phyloP scores from a whole-genome alignment of 2,888 invertebrate species.

The Acleris emargana region DNA sequence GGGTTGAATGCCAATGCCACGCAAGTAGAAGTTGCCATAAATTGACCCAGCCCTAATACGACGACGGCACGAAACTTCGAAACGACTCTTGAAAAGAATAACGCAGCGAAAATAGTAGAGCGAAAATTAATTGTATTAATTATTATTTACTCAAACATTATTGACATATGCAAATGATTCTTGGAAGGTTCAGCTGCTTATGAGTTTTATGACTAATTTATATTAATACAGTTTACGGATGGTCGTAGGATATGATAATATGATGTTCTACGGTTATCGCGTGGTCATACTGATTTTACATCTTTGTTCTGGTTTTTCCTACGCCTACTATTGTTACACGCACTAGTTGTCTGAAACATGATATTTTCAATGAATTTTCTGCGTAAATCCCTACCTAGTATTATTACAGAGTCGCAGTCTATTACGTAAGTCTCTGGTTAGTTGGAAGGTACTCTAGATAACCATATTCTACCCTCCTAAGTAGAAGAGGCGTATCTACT shows the following conservation, averaged over 20 bases:
- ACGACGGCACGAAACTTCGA: not conserved
- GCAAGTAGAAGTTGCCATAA: constrained; percentile 7
- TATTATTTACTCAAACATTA: constrained; percentile 1
- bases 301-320: not conserved
- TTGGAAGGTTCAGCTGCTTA: constrained; percentile 1
- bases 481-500: too few relatives aligned
- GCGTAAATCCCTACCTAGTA: not conserved
- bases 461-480: too few relatives aligned
- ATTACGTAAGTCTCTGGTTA: constrained; percentile 25
- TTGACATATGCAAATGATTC: constrained; percentile 3
- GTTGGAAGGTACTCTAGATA: constrained; percentile 4
- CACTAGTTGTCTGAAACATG: not conserved
- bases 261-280: not conserved
- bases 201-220: not conserved
- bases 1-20: constrained; percentile 29
- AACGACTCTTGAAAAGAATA: constrained; percentile 2
- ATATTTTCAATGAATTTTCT: not conserved
- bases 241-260: not conserved
- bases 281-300: not conserved
- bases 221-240: not conserved
- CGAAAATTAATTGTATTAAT: constrained; percentile 4
- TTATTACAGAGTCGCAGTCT: constrained; percentile 5
- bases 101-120: not conserved
- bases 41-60: not conserved
- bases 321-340: not conserved